Conservation (phyloP, 2,888 invertebrate species). For the Penaeus monodon region DNA sequence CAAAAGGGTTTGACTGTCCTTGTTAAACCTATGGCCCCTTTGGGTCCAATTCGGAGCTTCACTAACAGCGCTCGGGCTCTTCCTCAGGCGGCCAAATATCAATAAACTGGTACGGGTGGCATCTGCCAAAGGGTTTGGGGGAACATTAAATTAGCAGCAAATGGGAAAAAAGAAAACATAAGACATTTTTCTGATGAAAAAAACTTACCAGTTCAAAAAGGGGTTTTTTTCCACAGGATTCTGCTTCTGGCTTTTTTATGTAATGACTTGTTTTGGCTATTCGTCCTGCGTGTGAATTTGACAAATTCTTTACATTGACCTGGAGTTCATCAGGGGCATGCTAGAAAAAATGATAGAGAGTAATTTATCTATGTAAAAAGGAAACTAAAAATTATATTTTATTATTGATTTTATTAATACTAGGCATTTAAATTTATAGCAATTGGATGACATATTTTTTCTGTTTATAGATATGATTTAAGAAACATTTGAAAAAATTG, state of each 20-base stretch:
- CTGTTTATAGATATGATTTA: no score
- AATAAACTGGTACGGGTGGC: slow-evolving; percentile 91
- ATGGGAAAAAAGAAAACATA: background rate
- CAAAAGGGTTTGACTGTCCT: slow-evolving; percentile 83
- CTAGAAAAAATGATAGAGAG: background rate
- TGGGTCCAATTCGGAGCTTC: slow-evolving; percentile 79
- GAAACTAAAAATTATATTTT: background rate
- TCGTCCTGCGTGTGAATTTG: slow-evolving; percentile 77
- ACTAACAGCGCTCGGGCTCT: slow-evolving; percentile 79
- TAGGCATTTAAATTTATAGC: no score
- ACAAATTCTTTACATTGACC: slow-evolving; percentile 82
- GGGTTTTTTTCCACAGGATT: slow-evolving; percentile 73
- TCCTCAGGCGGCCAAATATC: slow-evolving; percentile 73
- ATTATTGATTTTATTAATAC: background rate
- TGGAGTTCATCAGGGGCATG: slow-evolving; percentile 86
- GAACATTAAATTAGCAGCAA: background rate
- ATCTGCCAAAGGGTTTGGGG: slow-evolving; percentile 80
- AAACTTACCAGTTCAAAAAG: background rate
- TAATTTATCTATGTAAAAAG: background rate
- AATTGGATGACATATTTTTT: no score
- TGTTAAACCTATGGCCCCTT: slow-evolving; percentile 76
- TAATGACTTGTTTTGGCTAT: slow-evolving; percentile 89
- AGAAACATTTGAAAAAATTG: no score
- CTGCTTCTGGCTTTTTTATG: slow-evolving; percentile 86
- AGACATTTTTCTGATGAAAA: background rate